A percentile compares a stretch with the other conserved stretches of the same genome.
These are phyloP conservation scores for Fistularia commersonii DNA, from an alignment of 2,797 vertebrate species.

Conservation along the genomic window DNA sequence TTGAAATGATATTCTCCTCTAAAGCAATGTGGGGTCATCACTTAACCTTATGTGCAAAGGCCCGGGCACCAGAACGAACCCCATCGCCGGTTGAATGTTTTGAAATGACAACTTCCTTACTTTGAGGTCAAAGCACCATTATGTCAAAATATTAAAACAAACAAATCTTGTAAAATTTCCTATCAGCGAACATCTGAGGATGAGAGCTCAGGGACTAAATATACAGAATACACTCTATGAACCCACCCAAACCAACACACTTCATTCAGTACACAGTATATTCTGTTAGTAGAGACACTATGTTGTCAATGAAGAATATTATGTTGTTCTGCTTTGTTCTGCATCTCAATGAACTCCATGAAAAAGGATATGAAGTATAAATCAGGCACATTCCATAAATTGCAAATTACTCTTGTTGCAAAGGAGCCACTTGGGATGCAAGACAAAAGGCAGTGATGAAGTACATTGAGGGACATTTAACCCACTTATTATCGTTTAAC, in stretches of 20 bases:
- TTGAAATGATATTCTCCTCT: too few relatives aligned
- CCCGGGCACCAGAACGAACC: too few relatives aligned
- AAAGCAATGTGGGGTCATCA: too few relatives aligned
- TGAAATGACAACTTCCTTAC: too few relatives aligned
- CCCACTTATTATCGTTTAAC: constrained; percentile 6
- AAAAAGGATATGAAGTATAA: not conserved
- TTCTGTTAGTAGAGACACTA: constrained; percentile 4
- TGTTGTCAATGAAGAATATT: constrained; percentile 4
- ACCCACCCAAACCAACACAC: not conserved
- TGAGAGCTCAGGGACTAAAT: constrained; percentile 38
- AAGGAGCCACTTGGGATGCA: constrained; percentile 16
- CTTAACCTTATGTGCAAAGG: too few relatives aligned
- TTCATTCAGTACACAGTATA: not conserved
- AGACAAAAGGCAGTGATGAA: constrained; percentile 4
- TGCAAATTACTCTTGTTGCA: not conserved
- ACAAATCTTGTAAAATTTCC: not conserved
- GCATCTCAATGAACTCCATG: constrained; percentile 18
- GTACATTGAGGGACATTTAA: constrained; percentile 7
- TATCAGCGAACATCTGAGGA: constrained; percentile 28
- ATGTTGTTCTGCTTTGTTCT: not conserved
- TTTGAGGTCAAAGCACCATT: too few relatives aligned
- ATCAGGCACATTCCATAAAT: too few relatives aligned
- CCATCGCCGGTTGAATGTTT: too few relatives aligned
- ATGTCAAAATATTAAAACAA: too few relatives aligned
- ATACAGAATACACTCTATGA: constrained; percentile 4